phyloP scores from a whole-genome alignment of 92 coral and sea anemone species.

The Zoanthus gigantus region DNA sequence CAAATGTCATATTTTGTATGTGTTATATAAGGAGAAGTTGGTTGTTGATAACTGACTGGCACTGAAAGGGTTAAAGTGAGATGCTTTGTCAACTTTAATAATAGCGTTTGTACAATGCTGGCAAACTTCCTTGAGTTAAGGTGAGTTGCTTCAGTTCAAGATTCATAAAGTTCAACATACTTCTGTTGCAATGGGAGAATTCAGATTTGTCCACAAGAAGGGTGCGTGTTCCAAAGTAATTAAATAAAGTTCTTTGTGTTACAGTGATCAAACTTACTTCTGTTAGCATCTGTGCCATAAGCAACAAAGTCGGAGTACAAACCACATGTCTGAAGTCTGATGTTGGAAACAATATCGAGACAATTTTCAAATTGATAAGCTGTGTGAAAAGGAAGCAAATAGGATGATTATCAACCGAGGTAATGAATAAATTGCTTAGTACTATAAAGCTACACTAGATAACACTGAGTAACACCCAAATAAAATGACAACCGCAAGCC shows the following conservation, averaged over 20 bases:
- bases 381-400: constrained; percentile 47
- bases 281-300: constrained; percentile 83
- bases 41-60: too few species aligned
- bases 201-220: not conserved
- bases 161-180: not conserved
- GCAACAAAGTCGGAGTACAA: constrained; percentile 89
- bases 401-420: not conserved
- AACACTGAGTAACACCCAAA: too few species aligned
- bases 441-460: too few species aligned
- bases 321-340: constrained; percentile 93
- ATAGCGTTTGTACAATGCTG: too few species aligned
- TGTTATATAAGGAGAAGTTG: too few species aligned
- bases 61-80: too few species aligned
- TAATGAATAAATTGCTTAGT: not conserved
- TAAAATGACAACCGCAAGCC: too few species aligned
- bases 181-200: not conserved
- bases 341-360: constrained; percentile 87
- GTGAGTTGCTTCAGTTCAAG: not conserved
- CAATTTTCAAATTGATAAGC: constrained; percentile 81
- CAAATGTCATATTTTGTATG: constrained; percentile 11
- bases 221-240: not conserved
- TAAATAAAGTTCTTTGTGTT: not conserved
- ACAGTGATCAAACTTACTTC: constrained; percentile 65
- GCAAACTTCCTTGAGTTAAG: not conserved
- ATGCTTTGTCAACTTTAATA: too few species aligned